A percentile compares a stretch with the other conserved stretches of the same genome.
phyloP scores from a whole-genome alignment of 1,140 invertebrate species.

The Melipona quadrifasciata region DNA sequence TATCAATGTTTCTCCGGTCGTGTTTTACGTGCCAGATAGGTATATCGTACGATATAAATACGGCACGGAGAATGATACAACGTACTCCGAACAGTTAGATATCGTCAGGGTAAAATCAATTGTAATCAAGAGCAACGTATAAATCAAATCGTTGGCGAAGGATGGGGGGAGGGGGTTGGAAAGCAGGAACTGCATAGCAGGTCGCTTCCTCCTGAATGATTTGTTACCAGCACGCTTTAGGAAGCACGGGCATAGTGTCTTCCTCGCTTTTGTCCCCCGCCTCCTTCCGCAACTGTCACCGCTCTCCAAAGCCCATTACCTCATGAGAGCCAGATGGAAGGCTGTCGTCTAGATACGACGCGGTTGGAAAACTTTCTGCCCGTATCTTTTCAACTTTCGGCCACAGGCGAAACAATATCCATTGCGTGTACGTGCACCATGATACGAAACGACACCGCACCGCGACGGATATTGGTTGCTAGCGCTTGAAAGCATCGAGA shows the following conservation, averaged over 20 bases:
- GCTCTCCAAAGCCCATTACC: conserved; percentile 43
- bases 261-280: conserved; percentile 42
- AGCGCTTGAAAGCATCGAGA: conserved; percentile 35
- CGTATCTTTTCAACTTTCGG: conserved; percentile 64
- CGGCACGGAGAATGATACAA: neutral
- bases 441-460: conserved; percentile 41
- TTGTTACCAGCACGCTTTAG: conserved; percentile 71
- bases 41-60: neutral
- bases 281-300: conserved; percentile 43
- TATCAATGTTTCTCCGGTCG: neutral
- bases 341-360: conserved; percentile 32
- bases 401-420: conserved; percentile 49
- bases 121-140: conserved; percentile 75
- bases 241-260: conserved; percentile 49
- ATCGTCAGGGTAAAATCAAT: conserved; percentile 73
- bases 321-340: conserved; percentile 15
- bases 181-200: conserved; percentile 53
- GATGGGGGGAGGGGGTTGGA: conserved; percentile 1
- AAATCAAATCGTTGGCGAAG: conserved; percentile 72
- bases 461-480: conserved; percentile 39
- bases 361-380: conserved; percentile 54
- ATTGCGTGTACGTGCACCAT: conserved; percentile 35
- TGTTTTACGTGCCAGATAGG: neutral
- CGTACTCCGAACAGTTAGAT: neutral
- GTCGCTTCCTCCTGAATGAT: conserved; percentile 71